These are phyloP conservation scores for Thysanoteuthis rhombus DNA, from an alignment of 2,888 invertebrate species.

Conservation along the genomic window DNA sequence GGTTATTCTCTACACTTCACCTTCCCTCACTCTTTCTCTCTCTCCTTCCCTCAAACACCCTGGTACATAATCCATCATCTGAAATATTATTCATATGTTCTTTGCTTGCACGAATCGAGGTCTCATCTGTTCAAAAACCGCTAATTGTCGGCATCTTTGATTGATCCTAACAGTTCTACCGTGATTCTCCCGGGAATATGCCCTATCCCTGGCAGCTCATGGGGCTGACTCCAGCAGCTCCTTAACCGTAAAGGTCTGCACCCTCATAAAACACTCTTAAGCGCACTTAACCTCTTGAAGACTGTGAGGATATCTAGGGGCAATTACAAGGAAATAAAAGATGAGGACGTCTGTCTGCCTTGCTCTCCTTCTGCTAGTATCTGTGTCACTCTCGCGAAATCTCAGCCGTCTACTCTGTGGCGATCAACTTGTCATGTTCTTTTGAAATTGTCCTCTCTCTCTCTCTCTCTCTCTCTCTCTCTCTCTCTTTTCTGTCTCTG, in stretches of 20 bases:
- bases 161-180: background rate
- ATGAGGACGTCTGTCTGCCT: background rate
- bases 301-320: background rate
- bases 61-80: background rate
- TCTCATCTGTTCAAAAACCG: background rate
- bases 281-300: slow-evolving; percentile 12
- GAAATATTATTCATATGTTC: background rate
- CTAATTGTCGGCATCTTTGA: background rate
- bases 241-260: slow-evolving; percentile 12
- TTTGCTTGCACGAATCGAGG: background rate
- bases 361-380: background rate
- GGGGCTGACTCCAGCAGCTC: background rate
- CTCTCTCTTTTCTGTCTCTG: background rate
- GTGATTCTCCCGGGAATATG: background rate
- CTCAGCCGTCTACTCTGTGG: background rate
- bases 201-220: background rate
- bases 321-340: background rate
- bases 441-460: background rate
- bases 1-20: background rate
- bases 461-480: background rate
- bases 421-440: background rate
- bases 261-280: background rate
- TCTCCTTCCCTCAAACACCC: background rate
- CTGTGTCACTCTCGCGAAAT: background rate
- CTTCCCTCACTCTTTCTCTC: background rate